Percentiles rank a stretch among this genome's conserved stretches.
phyloP scores from a whole-genome alignment of 2,797 vertebrate genomes.

The Dendrocincla tyrannina region DNA sequence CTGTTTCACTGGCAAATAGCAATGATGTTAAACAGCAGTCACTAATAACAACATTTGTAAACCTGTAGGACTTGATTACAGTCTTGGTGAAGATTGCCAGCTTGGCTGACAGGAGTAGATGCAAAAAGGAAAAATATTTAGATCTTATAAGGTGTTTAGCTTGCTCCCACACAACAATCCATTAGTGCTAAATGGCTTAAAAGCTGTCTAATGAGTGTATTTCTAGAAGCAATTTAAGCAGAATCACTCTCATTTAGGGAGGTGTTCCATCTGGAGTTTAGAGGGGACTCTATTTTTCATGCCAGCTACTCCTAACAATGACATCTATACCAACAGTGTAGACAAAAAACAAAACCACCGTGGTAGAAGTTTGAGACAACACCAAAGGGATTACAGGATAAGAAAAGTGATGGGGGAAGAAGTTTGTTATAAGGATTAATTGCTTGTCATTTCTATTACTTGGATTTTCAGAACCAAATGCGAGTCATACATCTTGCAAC shows the following conservation, averaged over 20 bases:
- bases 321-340: not conserved
- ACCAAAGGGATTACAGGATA: not conserved
- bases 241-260: not conserved
- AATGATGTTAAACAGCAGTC: conserved; percentile 32
- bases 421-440: not conserved
- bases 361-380: not conserved
- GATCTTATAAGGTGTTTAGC: conserved; percentile 12
- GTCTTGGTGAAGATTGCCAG: conserved; percentile 28
- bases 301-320: not conserved
- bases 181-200: conserved; percentile 25
- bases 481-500: not conserved
- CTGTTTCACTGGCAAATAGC: conserved; percentile 14
- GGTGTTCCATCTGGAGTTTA: not conserved
- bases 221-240: conserved; percentile 9
- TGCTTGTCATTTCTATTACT: not conserved
- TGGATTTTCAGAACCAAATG: not conserved
- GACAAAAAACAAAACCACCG: not conserved
- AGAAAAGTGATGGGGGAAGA: not conserved
- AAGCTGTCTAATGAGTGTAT: conserved; percentile 7
- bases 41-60: conserved; percentile 26
- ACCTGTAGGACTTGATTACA: conserved; percentile 24
- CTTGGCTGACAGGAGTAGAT: conserved; percentile 39
- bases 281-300: not conserved
- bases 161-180: not conserved
- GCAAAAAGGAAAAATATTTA: conserved; percentile 50